phyloP scores from a whole-genome alignment of 1,140 invertebrate genomes.

The Lordiphosa collinella region DNA sequence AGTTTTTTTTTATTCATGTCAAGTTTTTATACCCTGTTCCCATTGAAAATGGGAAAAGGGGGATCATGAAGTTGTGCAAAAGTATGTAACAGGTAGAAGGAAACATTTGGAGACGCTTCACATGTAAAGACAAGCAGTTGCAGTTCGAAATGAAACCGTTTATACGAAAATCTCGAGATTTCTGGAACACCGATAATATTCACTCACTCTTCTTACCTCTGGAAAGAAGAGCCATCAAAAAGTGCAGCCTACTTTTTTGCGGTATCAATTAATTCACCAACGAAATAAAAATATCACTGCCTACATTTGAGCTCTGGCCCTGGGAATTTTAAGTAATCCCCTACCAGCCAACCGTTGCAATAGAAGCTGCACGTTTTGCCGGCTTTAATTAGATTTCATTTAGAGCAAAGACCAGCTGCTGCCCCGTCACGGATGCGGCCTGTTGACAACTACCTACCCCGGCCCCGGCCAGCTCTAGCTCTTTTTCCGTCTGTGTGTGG shows the following conservation, averaged over 20 bases:
- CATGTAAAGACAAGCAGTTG: no score
- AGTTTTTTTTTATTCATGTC: no score
- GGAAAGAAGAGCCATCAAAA: neutral
- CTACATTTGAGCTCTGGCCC: neutral
- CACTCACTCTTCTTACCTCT: no score
- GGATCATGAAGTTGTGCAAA: no score
- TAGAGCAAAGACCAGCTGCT: constrained; percentile 11
- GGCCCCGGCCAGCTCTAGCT: neutral
- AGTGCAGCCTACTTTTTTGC: constrained; percentile 1
- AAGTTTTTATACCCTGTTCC: no score
- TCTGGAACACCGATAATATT: no score
- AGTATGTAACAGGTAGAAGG: no score
- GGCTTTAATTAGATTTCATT: constrained; percentile 73
- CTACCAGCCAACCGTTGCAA: constrained; percentile 37
- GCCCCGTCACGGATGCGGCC: constrained; percentile 5
- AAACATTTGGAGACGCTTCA: no score
- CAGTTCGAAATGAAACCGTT: no score
- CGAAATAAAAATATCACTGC: constrained; percentile 1
- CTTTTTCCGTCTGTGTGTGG: constrained; percentile 13
- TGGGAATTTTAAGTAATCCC: constrained; percentile 15
- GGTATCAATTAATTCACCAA: neutral
- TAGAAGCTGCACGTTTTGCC: constrained; percentile 48
- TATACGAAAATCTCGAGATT: no score
- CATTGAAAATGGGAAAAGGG: no score
- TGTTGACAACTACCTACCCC: constrained; percentile 40